Evolutionary conservation across 1,140 invertebrate genomes (phyloP).

Genomic region (Saccostrea cuccullata): DNA sequence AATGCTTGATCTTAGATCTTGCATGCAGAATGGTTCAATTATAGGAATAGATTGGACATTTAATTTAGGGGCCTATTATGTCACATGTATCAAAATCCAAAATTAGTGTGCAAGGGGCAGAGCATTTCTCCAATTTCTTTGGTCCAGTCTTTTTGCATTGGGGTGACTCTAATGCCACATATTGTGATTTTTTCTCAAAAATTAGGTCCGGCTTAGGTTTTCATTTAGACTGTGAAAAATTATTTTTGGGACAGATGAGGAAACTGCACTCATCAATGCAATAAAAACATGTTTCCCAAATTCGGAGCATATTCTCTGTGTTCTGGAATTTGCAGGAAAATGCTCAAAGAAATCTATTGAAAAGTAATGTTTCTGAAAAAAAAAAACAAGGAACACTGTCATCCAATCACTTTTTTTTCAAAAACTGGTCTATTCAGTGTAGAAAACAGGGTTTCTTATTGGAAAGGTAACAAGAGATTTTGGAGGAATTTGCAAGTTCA

Average conservation of each 20-base stretch:
- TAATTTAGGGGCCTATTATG: conserved; percentile 36
- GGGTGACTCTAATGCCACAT: conserved; percentile 42
- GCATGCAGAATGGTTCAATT: too few relatives aligned
- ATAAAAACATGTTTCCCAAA: too few relatives aligned
- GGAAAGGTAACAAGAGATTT: too few relatives aligned
- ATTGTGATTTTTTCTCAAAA: conserved; percentile 50
- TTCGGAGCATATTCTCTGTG: too few relatives aligned
- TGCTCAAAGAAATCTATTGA: not conserved
- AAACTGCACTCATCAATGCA: too few relatives aligned
- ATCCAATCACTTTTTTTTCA: not conserved
- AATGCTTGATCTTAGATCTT: too few relatives aligned
- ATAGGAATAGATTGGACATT: too few relatives aligned
- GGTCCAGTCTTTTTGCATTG: conserved; percentile 47
- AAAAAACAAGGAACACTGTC: not conserved
- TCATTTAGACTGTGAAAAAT: conserved; percentile 13
- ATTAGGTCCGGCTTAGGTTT: conserved; percentile 19
- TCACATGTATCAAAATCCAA: conserved; percentile 48
- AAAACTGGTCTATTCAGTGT: not conserved
- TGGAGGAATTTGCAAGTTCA: too few relatives aligned
- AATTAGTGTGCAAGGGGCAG: conserved; percentile 25
- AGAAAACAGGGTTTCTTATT: not conserved
- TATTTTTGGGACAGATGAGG: conserved; percentile 30
- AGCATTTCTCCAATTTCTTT: not conserved
- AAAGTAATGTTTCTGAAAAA: not conserved
- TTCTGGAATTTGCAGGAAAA: conserved; percentile 20